Evolutionary conservation across 2,888 invertebrate species (phyloP), one percentile per base, ranked within the genome.

Genomic region (Macrosoma leucophasiata): DNA sequence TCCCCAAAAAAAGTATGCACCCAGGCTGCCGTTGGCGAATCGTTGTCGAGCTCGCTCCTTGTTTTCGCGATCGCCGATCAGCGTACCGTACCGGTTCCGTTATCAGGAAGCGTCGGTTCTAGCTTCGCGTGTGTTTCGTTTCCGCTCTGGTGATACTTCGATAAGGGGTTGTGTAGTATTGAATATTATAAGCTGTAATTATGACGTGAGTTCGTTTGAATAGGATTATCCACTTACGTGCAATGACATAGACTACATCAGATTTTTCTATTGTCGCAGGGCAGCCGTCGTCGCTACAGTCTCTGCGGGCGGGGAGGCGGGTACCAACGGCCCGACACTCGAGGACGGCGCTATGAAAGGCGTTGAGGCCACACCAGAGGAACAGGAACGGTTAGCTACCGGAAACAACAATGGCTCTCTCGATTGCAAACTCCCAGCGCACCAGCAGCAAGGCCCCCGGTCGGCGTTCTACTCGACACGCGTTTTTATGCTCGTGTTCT

Each of bases 401-500:
- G 82, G 81, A 42, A 87, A 89, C 48, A 87, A 87, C 55, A 95
- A 95, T 76, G 95, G 95, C 28, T 84, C 77, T 18, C 87, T 95
- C 55, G 94, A 93, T 41, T 90, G 90, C 33, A 93, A 91, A 57
- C 86, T 90, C 42, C 94, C 95, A 1, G 76, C 82, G 32, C 51
- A 58, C 19, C 55, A 62, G 55, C 85, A 87, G 34, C 91, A 91
- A 0, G 79, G 76, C 25, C 81, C 91, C 37, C 91, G 93, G 53
- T 65, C 79, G 33, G 86, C 86, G 27, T 91, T 95, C 59, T 93
- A 95, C 39, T 94, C 94, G 38, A 95, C 95, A 50, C 91, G 95
- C 62, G 90, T 92, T 41, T 96, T 96, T 77, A 89, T 96, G 84
- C 89, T 93, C 59, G 92, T 94, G 28, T 96, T 96, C 72, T 90